Evolutionary conservation across 2,888 invertebrate genomes (phyloP), one percentile per base, ranked within the genome.

Genomic region (Coremacera marginata): DNA sequence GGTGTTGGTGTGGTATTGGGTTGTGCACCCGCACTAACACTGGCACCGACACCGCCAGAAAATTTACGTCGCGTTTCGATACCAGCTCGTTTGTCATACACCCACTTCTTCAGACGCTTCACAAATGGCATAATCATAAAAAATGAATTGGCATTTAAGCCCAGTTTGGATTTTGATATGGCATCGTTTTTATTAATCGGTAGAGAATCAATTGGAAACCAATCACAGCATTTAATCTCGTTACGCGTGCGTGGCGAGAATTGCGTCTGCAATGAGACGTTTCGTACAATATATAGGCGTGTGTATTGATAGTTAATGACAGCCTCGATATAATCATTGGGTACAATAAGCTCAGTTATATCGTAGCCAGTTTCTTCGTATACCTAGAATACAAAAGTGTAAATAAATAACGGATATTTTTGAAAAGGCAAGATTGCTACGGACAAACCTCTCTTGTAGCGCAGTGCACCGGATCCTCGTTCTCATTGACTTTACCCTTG

Each of bases 351-450:
- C 80, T 92, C 92, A 68, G 93, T 93, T 82, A 98, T 97, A 89
- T 99, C 97, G 88, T 96, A 98, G 27, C 99, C 98, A 0, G 98
- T 98, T 91, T 99, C 99, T 91, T 99, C 99, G 67, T 94, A 91
- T 16, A 98, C 96, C 95, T 95, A 62, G 9, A n/a, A 16, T 0
- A 27, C 25, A 31, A 5, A 68, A 65, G 68, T 0, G 37, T 2
- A 44, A 57, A 72, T 19, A 0, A 65, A 31, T 25, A 55, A 57
- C n/a, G 31, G 31, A 31, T 31, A 4, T 3, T 57, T 25, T 37
- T 60, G 3, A 34, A 57, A 19, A n/a, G 25, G 65, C 65, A 55
- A 44, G 34, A 27, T 31, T n/a, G 31, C 8, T 22, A 51, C 2
- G 9, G n/a, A 82, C 81, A 83, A 84, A 95, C 97, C 92, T 99